Conservation (phyloP, 1,140 invertebrate genomes). For the Drosophila erecta region DNA sequence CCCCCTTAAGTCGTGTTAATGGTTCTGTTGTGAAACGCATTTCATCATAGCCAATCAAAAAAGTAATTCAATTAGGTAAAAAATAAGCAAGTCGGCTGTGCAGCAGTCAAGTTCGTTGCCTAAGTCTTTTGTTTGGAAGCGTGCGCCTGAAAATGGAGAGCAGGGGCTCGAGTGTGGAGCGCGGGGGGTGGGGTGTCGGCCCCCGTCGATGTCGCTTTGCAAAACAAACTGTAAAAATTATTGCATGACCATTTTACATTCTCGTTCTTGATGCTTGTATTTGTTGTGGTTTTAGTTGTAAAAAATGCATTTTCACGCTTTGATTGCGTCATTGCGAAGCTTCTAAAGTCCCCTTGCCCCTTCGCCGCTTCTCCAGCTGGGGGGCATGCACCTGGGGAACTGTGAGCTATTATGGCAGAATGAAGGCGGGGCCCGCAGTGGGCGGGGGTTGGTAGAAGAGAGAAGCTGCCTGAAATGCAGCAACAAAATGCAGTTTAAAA, state of each 20-base stretch:
- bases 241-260: constrained; percentile 65
- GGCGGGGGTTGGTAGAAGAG: not conserved
- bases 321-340: constrained; percentile 41
- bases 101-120: constrained; percentile 71
- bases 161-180: too few species aligned
- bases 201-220: constrained; percentile 62
- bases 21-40: constrained; percentile 10
- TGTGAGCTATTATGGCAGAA: constrained; percentile 50
- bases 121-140: constrained; percentile 72
- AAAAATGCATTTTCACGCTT: constrained; percentile 76
- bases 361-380: not conserved
- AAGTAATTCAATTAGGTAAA: constrained; percentile 18
- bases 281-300: constrained; percentile 19
- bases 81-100: constrained; percentile 4
- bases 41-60: constrained; percentile 18
- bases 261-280: constrained; percentile 10
- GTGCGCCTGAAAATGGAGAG: not conserved
- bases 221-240: constrained; percentile 81
- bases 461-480: constrained; percentile 15
- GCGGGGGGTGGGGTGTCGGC: not conserved
- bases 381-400: constrained; percentile 55
- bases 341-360: constrained; percentile 5
- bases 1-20: not conserved
- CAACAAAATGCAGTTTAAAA: constrained; percentile 25
- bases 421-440: constrained; percentile 48